phyloP scores from a whole-genome alignment of 37 sponge, comb jelly and placozoan genomes.

The Hexactinellida sp. region DNA sequence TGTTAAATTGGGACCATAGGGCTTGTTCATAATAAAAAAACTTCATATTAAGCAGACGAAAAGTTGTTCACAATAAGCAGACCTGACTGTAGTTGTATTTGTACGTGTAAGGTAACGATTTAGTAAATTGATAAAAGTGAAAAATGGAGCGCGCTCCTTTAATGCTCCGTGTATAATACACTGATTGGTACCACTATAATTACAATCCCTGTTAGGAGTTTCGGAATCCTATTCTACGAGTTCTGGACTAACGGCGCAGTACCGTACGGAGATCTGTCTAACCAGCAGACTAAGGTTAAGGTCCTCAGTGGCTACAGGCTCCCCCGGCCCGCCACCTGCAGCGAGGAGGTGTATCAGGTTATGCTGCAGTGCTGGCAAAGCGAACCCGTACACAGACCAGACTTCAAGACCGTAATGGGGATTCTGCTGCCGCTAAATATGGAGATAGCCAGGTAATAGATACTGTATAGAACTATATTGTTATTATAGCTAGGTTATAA shows the following conservation, averaged over 20 bases:
- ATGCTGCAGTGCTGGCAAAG: constrained; percentile 60
- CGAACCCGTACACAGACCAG: constrained; percentile 41
- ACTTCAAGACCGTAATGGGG: constrained; percentile 37
- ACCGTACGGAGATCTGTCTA: constrained; percentile 68
- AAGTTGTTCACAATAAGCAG: too few relatives aligned
- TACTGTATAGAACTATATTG: too few relatives aligned
- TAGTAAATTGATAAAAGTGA: too few relatives aligned
- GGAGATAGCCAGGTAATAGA: not conserved
- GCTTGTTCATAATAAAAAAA: too few relatives aligned
- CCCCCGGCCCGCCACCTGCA: constrained; percentile 53
- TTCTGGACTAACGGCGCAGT: constrained; percentile 61
- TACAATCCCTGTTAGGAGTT: constrained; percentile 53
- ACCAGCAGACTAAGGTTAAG: constrained; percentile 39
- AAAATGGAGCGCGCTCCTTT: too few relatives aligned
- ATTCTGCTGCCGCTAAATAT: constrained; percentile 22
- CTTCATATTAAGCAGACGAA: too few relatives aligned
- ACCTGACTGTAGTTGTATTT: too few relatives aligned
- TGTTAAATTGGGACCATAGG: too few relatives aligned
- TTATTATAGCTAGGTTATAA: too few relatives aligned
- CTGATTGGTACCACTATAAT: too few relatives aligned
- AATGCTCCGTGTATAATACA: too few relatives aligned
- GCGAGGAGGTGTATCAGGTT: constrained; percentile 41
- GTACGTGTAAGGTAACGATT: too few relatives aligned
- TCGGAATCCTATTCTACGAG: constrained; percentile 69
- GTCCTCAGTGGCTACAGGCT: constrained; percentile 65